Percentiles rank a stretch among this genome's conserved stretches.
Conservation (phyloP, 2,888 invertebrate species). For the Acholoe squamosa region DNA sequence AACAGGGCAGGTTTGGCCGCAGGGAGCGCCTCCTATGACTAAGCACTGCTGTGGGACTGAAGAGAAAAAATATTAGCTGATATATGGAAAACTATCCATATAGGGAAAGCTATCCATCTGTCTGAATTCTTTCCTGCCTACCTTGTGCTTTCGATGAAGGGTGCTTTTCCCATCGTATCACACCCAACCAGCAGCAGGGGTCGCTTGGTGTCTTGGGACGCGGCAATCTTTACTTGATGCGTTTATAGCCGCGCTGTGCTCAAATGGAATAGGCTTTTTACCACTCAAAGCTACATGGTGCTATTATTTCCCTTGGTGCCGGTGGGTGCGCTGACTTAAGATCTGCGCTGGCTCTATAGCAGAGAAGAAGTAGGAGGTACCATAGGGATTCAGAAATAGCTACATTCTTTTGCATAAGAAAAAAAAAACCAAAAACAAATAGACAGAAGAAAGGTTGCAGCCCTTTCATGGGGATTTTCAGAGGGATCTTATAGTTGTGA, state of each 20-base stretch:
- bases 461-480: too few relatives aligned
- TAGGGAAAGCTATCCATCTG: constrained; percentile 15
- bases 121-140: constrained; percentile 20
- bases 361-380: too few relatives aligned
- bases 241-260: background rate
- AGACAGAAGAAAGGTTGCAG: too few relatives aligned
- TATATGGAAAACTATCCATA: constrained; percentile 21
- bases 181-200: background rate
- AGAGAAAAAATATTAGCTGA: constrained; percentile 27
- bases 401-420: too few relatives aligned
- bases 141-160: constrained; percentile 12
- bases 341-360: background rate
- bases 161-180: background rate
- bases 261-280: background rate
- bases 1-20: background rate
- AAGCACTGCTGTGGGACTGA: background rate
- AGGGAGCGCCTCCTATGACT: background rate
- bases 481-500: background rate
- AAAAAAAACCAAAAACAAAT: too few relatives aligned
- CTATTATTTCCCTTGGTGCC: background rate
- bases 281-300: constrained; percentile 4
- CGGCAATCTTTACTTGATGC: background rate
- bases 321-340: constrained; percentile 11
- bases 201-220: background rate
- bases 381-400: too few relatives aligned